Evolutionary conservation across 1,140 invertebrate species (phyloP).

Genomic region (Lithobius niger): DNA sequence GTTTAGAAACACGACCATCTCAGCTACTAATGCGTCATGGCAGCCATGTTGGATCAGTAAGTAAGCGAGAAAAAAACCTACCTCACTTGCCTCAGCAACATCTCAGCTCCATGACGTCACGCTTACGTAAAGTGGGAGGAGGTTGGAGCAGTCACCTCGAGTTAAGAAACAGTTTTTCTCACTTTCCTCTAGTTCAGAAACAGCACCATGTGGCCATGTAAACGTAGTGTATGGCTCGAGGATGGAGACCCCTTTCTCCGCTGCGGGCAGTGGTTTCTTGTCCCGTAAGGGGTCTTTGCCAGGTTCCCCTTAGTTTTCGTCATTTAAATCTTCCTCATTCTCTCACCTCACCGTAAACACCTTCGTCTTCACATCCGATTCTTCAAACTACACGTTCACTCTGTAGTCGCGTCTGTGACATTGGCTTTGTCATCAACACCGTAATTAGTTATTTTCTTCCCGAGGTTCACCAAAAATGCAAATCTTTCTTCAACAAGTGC

Average conservation of each 20-base stretch:
- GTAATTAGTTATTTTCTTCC: slow-evolving; percentile 98
- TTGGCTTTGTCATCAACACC: slow-evolving; percentile 61
- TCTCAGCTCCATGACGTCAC: too few species aligned
- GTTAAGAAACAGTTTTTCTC: too few species aligned
- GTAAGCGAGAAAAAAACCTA: too few species aligned
- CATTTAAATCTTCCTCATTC: slow-evolving; percentile 50
- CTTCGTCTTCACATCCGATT: slow-evolving; percentile 61
- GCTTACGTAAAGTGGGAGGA: too few species aligned
- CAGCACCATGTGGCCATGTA: too few species aligned
- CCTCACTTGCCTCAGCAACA: too few species aligned
- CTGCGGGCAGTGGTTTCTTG: slow-evolving; percentile 46
- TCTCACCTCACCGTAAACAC: slow-evolving; percentile 78
- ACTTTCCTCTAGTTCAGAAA: too few species aligned
- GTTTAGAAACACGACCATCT: too few species aligned
- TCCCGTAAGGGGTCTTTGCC: slow-evolving; percentile 42
- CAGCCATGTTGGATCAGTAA: too few species aligned
- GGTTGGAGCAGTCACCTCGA: too few species aligned
- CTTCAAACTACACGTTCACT: slow-evolving; percentile 97
- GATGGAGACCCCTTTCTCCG: slow-evolving; percentile 67
- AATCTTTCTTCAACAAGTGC: slow-evolving; percentile 82
- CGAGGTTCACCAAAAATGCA: slow-evolving; percentile 85
- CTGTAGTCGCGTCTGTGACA: slow-evolving; percentile 74
- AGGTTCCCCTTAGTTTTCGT: slow-evolving; percentile 75
- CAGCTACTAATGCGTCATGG: too few species aligned
- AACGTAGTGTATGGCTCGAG: slow-evolving; percentile 95